phyloP scores from a whole-genome alignment of 2,113 vertebrate species.

The Tetrax tetrax region DNA sequence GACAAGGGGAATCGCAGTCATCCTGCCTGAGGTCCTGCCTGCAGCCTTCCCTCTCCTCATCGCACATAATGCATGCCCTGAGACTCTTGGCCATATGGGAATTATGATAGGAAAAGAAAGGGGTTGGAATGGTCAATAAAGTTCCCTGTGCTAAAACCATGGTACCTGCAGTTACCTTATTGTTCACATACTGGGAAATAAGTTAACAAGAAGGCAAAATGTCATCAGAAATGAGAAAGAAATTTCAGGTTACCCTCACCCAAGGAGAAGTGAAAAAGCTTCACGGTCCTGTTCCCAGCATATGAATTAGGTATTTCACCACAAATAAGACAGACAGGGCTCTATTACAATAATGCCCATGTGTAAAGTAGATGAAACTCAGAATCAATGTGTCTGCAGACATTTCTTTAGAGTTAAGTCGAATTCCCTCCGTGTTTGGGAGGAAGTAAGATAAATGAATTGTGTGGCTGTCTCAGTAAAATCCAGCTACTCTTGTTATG shows the following conservation, averaged over 20 bases:
- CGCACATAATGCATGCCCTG: fast-evolving
- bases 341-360: not conserved
- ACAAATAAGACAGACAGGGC: not conserved
- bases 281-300: not conserved
- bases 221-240: not conserved
- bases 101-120: not conserved
- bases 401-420: not conserved
- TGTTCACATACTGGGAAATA: not conserved
- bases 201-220: not conserved
- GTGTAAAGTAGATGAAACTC: not conserved
- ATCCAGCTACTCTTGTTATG: not conserved
- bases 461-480: not conserved
- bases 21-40: not conserved
- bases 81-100: not conserved
- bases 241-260: not conserved
- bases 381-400: not conserved
- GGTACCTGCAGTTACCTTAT: not conserved
- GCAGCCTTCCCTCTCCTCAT: not conserved
- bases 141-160: not conserved
- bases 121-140: not conserved
- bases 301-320: not conserved
- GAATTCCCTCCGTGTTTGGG: not conserved
- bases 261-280: not conserved
- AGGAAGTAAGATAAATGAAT: not conserved
- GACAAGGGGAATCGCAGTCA: not conserved